These are phyloP conservation scores for Hypena proboscidalis DNA, from an alignment of 2,888 invertebrate genomes.

Conservation along the genomic window DNA sequence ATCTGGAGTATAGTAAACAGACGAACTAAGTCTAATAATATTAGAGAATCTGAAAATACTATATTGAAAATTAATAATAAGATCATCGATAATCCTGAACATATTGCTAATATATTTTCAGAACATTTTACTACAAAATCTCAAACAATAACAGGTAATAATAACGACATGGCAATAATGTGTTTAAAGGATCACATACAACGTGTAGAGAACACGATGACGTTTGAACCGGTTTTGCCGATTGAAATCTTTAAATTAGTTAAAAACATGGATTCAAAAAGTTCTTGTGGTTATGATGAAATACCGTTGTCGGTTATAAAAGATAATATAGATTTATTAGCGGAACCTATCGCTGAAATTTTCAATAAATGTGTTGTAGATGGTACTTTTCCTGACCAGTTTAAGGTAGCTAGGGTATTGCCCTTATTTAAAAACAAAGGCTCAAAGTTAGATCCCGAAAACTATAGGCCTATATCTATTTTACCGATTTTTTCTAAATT, in stretches of 20 bases:
- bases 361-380: not conserved
- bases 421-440: no score
- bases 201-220: not conserved
- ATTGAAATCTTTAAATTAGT: not conserved
- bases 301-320: not conserved
- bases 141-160: not conserved
- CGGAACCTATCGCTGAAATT: not conserved
- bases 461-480: no score
- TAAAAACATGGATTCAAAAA: not conserved
- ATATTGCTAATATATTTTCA: not conserved
- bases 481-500: no score
- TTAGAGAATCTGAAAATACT: not conserved
- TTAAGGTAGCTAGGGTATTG: no score
- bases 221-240: not conserved
- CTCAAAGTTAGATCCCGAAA: no score
- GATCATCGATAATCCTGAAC: not conserved
- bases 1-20: not conserved
- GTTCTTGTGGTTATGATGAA: not conserved
- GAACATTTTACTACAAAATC: not conserved
- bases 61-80: not conserved
- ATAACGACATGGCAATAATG: not conserved
- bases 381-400: no score
- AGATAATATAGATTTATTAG: not conserved
- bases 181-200: not conserved
- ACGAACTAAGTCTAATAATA: not conserved